Conservation (phyloP, 2,113 vertebrate species). For the Typhlomys cinereus region DNA sequence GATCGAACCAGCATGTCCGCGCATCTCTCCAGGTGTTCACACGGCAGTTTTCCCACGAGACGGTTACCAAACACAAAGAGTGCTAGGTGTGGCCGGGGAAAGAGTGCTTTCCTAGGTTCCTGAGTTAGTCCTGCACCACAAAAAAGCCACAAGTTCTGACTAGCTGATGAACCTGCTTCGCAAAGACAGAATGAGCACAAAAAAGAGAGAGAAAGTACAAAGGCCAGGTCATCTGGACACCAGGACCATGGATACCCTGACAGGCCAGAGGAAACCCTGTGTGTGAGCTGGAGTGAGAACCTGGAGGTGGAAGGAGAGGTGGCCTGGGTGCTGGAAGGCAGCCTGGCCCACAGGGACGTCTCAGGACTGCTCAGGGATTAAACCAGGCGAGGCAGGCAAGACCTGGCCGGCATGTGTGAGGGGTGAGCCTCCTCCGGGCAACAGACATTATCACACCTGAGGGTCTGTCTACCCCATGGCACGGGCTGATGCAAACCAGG, state of each 20-base stretch:
- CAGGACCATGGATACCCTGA: neutral
- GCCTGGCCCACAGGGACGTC: neutral
- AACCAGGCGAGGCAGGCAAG: neutral
- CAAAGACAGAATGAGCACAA: neutral
- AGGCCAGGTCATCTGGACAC: neutral
- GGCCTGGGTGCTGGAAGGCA: neutral
- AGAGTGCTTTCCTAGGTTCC: neutral
- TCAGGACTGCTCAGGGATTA: neutral
- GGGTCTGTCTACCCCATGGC: neutral
- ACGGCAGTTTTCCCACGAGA: neutral
- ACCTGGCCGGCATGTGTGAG: neutral
- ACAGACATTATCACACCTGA: neutral
- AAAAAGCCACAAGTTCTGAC: constrained; percentile 26
- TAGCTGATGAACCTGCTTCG: neutral
- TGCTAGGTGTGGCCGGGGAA: neutral
- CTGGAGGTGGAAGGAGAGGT: neutral
- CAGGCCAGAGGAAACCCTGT: neutral
- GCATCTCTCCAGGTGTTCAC: neutral
- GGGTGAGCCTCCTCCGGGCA: neutral
- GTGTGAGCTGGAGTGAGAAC: neutral
- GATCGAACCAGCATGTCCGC: neutral
- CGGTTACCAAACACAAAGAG: neutral
- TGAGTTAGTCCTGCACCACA: neutral
- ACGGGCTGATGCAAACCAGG: neutral
- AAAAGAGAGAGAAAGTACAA: neutral